Percentiles rank a stretch among this genome's conserved stretches.
Conservation (phyloP, 2,888 invertebrate genomes). For the Erynnis tages region DNA sequence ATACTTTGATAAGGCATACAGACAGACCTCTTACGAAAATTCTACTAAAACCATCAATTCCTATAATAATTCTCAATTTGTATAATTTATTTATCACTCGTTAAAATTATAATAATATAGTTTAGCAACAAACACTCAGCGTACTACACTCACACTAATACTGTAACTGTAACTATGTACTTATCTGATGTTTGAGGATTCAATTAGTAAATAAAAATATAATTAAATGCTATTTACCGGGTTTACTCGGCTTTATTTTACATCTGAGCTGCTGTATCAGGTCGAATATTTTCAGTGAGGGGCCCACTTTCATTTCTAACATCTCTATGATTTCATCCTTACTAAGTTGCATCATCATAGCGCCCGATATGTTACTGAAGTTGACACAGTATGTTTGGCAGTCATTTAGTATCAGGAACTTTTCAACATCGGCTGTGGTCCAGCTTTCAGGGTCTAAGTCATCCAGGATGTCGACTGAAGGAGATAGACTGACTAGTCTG, state of each 20-base stretch:
- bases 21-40: neutral
- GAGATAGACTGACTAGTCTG: conserved; percentile 81
- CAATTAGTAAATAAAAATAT: neutral
- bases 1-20: too few species aligned
- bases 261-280: conserved; percentile 95
- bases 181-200: neutral
- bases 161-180: too few species aligned
- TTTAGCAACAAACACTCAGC: neutral
- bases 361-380: conserved; percentile 89
- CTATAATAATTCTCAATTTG: neutral
- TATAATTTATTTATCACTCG: neutral
- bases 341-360: conserved; percentile 88
- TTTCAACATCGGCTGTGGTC: conserved; percentile 91
- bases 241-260: conserved; percentile 86
- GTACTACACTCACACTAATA: neutral
- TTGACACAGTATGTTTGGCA: conserved; percentile 87
- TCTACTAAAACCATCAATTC: neutral
- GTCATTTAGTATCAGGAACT: conserved; percentile 94
- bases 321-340: conserved; percentile 95
- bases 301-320: conserved; percentile 96
- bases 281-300: conserved; percentile 95
- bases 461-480: conserved; percentile 74
- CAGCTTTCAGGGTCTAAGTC: conserved; percentile 82
- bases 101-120: conserved; percentile 2
- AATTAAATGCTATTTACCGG: conserved; percentile 47